Evolutionary conservation across 2,797 vertebrate species (phyloP).

Genomic region (Chiloscyllium punctatum): DNA sequence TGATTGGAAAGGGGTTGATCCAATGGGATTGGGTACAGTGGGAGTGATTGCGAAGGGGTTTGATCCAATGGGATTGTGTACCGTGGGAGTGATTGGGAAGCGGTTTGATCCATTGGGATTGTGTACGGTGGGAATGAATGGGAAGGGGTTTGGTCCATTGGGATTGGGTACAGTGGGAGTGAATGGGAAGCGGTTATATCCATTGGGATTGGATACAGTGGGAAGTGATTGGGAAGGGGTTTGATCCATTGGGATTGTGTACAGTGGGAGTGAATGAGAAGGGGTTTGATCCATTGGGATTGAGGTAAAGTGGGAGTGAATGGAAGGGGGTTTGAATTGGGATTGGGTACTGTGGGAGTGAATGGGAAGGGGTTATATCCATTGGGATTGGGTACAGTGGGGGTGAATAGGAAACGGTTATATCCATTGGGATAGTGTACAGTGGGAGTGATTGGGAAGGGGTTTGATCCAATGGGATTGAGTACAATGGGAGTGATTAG

Average conservation of each 20-base stretch:
- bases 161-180: too few relatives aligned
- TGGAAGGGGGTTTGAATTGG: background rate
- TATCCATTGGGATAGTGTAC: background rate
- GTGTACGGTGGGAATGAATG: background rate
- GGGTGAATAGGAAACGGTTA: conserved; percentile 11
- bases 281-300: background rate
- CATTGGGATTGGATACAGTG: background rate
- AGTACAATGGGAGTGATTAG: too few relatives aligned
- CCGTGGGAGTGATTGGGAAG: too few relatives aligned
- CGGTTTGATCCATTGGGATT: background rate
- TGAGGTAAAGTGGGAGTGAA: background rate
- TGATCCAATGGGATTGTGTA: too few relatives aligned
- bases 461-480: too few relatives aligned
- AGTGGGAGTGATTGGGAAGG: conserved; percentile 2
- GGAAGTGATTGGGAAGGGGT: background rate
- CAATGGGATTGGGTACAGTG: background rate
- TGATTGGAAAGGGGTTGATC: background rate
- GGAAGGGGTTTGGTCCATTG: background rate
- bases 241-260: too few relatives aligned
- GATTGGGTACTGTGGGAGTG: too few relatives aligned
- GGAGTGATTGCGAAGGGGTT: background rate
- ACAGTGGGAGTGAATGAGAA: too few relatives aligned
- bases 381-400: background rate
- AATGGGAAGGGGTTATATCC: background rate
- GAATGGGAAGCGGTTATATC: background rate